Evolutionary conservation across 2,113 vertebrate genomes (phyloP).

Genomic region (Chunga burmeisteri): DNA sequence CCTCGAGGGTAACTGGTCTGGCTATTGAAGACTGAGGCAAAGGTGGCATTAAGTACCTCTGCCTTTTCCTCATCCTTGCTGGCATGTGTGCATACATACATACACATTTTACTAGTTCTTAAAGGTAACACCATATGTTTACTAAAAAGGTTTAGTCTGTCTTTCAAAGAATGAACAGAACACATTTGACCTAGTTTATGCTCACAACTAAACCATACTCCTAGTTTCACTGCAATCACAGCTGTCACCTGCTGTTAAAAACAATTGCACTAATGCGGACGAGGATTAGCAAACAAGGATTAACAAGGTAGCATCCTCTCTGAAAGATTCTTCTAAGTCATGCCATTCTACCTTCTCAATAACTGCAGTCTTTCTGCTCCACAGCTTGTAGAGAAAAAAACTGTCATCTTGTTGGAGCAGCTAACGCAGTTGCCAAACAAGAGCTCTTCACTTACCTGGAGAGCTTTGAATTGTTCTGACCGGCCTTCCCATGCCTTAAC

Average conservation of each 20-base stretch:
- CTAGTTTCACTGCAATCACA: background rate
- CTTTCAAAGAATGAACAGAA: background rate
- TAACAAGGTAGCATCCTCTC: background rate
- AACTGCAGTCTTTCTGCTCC: background rate
- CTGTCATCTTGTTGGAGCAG: background rate
- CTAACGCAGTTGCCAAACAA: background rate
- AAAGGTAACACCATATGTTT: background rate
- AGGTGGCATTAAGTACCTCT: too few relatives aligned
- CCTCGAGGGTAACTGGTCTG: too few relatives aligned
- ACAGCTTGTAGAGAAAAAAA: background rate
- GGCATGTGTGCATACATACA: accelerated
- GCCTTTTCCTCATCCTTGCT: too few relatives aligned
- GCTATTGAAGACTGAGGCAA: too few relatives aligned
- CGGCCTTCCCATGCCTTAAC: background rate
- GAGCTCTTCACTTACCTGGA: background rate
- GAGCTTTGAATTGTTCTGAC: background rate
- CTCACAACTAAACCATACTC: background rate
- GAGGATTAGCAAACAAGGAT: background rate
- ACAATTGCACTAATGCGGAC: background rate
- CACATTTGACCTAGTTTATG: background rate
- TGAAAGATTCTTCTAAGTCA: background rate
- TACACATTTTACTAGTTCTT: background rate
- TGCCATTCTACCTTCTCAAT: background rate
- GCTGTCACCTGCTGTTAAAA: constrained; percentile 30
- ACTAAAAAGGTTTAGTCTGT: background rate